These are phyloP conservation scores for Pseudeuparius sepicola DNA, from an alignment of 2,888 invertebrate species.

Conservation along the genomic window DNA sequence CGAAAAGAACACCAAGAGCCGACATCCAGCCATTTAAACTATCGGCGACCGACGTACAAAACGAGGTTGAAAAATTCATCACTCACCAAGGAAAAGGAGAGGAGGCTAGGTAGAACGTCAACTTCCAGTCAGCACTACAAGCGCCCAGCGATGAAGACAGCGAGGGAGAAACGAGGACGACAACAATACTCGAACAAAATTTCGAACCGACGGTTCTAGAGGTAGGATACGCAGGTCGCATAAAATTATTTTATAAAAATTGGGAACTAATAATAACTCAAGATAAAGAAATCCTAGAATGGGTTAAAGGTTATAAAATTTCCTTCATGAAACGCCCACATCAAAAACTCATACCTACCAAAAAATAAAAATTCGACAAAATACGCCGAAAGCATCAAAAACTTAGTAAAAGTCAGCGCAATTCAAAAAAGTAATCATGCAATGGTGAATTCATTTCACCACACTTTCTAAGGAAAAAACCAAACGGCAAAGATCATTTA, in stretches of 20 bases:
- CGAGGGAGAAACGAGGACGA: neutral
- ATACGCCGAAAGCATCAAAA: slow-evolving; percentile 4
- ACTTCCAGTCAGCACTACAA: too few species aligned
- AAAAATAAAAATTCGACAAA: too few species aligned
- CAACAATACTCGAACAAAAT: neutral
- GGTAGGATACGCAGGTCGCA: slow-evolving; percentile 12
- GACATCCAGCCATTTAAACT: slow-evolving; percentile 5
- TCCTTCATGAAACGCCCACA: slow-evolving; percentile 11
- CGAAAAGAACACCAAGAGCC: too few species aligned
- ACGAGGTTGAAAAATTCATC: slow-evolving; percentile 2
- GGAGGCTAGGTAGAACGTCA: too few species aligned
- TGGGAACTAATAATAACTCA: slow-evolving; percentile 12
- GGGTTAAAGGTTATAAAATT: slow-evolving; percentile 7
- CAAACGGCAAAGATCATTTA: too few species aligned
- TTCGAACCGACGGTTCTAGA: neutral
- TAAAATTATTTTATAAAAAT: slow-evolving; percentile 8
- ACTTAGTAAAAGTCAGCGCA: slow-evolving; percentile 10
- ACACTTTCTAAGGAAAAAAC: slow-evolving; percentile 11
- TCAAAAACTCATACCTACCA: too few species aligned
- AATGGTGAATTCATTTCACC: slow-evolving; percentile 9
- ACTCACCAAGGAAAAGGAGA: slow-evolving; percentile 1
- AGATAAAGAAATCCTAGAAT: slow-evolving; percentile 10
- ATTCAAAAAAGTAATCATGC: slow-evolving; percentile 8
- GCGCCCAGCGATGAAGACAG: neutral
- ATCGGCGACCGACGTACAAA: slow-evolving; percentile 2